A percentile compares a stretch with the other conserved stretches of the same genome.
These are phyloP conservation scores for Rousettus leschenaultii DNA, from an alignment of 2,113 vertebrate species.

Conservation along the genomic window DNA sequence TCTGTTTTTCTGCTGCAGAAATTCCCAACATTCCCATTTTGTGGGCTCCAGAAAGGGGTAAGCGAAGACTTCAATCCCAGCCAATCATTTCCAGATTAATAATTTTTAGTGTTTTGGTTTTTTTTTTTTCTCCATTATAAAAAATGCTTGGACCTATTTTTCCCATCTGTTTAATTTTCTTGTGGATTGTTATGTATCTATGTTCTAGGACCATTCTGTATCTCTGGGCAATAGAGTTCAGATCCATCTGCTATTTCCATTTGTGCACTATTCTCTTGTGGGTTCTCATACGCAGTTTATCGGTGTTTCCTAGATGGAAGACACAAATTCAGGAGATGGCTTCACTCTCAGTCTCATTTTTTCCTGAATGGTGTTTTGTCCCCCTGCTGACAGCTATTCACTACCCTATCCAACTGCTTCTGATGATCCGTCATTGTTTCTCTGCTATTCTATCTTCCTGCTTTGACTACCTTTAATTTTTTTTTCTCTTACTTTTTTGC, in stretches of 20 bases:
- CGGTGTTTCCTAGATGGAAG: conserved; percentile 76
- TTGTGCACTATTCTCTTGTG: conserved; percentile 84
- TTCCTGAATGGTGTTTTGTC: conserved; percentile 73
- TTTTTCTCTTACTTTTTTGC: conserved; percentile 59
- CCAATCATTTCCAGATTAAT: conserved; percentile 86
- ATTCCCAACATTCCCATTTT: conserved; percentile 90
- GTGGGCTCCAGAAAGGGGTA: conserved; percentile 91
- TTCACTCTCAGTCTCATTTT: conserved; percentile 68
- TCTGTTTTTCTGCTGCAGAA: conserved; percentile 91
- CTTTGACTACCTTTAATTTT: conserved; percentile 76
- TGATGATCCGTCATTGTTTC: conserved; percentile 57
- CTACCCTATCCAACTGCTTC: conserved; percentile 51
- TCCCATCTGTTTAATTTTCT: conserved; percentile 84
- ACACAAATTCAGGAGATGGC: conserved; percentile 76
- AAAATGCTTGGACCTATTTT: conserved; percentile 82
- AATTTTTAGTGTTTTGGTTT: conserved; percentile 85
- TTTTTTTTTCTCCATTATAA: conserved; percentile 79
- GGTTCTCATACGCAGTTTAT: conserved; percentile 80
- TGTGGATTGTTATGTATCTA: conserved; percentile 84
- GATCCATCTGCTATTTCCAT: conserved; percentile 84
- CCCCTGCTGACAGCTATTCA: conserved; percentile 61
- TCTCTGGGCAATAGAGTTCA: conserved; percentile 81
- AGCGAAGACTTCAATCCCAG: conserved; percentile 90
- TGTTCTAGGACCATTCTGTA: conserved; percentile 82
- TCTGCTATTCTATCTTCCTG: conserved; percentile 75